Base-by-base conservation (phyloP, 2,888 invertebrate genomes). In the Aspidapion aeneum region DNA sequence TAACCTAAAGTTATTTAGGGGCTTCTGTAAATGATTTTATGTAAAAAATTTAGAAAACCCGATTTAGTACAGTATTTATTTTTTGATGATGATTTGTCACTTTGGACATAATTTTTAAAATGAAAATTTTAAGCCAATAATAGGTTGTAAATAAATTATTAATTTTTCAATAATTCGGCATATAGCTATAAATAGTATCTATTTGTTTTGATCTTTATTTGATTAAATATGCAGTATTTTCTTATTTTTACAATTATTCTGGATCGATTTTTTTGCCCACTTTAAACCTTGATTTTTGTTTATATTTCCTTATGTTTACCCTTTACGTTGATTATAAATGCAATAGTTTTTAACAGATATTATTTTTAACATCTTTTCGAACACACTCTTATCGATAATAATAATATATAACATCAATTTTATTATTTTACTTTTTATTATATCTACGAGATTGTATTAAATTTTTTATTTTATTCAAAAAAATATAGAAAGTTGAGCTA, bases 401-500 rank as follows among this genome's bases (percentile, higher is more conserved):
- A 35, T 35, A 35, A 35, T 35, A 35, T 35, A 35, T 52, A 18
- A 52, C 52, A 52, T 19, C 18, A 5, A 52, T 52, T 52, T 52
- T 52, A 9, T 19, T 5, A 5, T 52, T 18, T 9, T 9, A 72
- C 71, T 74, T 52, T 52, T 19, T 5, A 5, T 52, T 18, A 18
- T 9, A 72, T 71, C 74, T 73, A 74, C 75, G 69, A 72, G 74
- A 75, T 74, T 74, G 74, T 72, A 74, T 70, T 35, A 35, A n/a
- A 35, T 35, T 35, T 35, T 35, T 71, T 71, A 67, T 73, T 70
- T 71, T 70, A 69, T 72, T 73, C 71, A 75, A 77, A 75, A 77
- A 75, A 76, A 77, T n/a, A n/a, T 77, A 77, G 74, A 75, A 75
- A 74, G 75, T 72, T 78, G 78, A 79, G 78, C 79, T 79, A 79